Base-by-base conservation (phyloP, 1,140 invertebrate species). In the Drosophila leontia region DNA sequence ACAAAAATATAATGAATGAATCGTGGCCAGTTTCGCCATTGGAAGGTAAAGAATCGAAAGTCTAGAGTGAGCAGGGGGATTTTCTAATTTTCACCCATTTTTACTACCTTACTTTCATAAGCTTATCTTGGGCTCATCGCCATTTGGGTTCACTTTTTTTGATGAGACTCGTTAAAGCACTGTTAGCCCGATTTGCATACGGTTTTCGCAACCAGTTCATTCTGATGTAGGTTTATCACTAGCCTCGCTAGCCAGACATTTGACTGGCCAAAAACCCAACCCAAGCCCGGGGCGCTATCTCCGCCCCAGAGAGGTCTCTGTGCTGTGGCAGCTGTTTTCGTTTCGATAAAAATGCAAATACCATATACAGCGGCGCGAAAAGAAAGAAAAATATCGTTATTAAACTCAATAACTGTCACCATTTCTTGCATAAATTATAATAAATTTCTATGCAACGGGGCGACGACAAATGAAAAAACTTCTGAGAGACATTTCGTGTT, bases 341-440 rank as follows among this genome's bases (percentile, higher is more conserved):
- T 45, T 80, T 82, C 64, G 62, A 88, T 88, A 77, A 77, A 88
- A 82, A 86, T 86, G 70, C 74, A 85, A 78, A 85, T 85, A 59
- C 19, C 74, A 85, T 67, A 81, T 85, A 67, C 32, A 26, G 12
- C 13, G 29, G 35, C 11, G 29, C 29, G 34, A 58, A 53, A 45
- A 39, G 55, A 56, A 57, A 48, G 37, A 59, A 72, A 65, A 82
- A 78, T 70, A 78, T 79, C 45, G 70, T 75, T 82, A 86, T 83
- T 88, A 88, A 87, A 80, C 55, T 63, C 68, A 87, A 87, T 84
- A 88, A 75, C 83, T 80, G 83, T 84, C 80, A 80, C 64, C 55
- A 44, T 74, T 77, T 68, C 35, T 41, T 68, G 84, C 72, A 80
- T 87, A 88, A 80, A 87, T 87, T 88, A 87, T 47, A 87, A 84